A percentile compares a stretch with the other conserved stretches of the same genome.
These are phyloP conservation scores for Laterallus jamaicensis DNA, from an alignment of 2,113 vertebrate species.

Conservation along the genomic window DNA sequence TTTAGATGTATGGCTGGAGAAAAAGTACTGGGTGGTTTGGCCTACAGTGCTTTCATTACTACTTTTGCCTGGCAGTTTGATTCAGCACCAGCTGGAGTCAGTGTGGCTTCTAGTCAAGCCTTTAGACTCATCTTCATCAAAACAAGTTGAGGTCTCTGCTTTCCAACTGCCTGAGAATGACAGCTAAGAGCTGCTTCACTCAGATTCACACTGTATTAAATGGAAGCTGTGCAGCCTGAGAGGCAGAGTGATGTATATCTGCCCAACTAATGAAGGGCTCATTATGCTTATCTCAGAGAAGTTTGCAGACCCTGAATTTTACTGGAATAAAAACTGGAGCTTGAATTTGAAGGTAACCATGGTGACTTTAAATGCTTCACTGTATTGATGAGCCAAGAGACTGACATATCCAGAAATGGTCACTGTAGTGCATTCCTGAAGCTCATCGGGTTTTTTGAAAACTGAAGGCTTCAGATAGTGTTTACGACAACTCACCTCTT, in stretches of 20 bases:
- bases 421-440: neutral
- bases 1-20: neutral
- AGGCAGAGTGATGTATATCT: neutral
- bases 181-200: neutral
- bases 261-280: neutral
- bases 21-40: neutral
- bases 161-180: neutral
- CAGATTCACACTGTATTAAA: neutral
- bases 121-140: neutral
- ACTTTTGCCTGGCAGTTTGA: neutral
- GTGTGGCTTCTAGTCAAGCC: neutral
- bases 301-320: neutral
- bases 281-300: neutral
- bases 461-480: neutral
- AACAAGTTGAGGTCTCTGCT: neutral
- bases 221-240: neutral
- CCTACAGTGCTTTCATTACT: neutral
- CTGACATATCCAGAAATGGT: neutral
- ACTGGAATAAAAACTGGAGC: neutral
- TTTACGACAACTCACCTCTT: neutral
- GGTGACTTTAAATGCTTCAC: neutral
- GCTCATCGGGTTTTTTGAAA: neutral
- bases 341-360: neutral
- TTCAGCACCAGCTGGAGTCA: neutral
- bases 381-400: neutral